Conservation (phyloP, 2,113 vertebrate species). For the Lycaon pictus region DNA sequence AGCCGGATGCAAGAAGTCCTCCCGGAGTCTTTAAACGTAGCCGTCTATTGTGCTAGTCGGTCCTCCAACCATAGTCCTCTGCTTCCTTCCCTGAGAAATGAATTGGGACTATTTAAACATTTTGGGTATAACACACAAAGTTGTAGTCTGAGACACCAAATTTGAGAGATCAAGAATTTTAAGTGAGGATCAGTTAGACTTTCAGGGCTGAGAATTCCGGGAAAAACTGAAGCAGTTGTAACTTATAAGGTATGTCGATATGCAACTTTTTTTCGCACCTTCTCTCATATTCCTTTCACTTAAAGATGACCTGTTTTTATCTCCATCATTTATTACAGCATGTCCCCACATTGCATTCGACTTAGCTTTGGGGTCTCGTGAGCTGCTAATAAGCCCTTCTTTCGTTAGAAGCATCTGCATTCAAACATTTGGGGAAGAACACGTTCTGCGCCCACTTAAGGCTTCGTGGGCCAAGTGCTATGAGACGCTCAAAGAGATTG, state of each 20-base stretch:
- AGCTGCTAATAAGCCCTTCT: neutral
- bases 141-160: neutral
- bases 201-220: neutral
- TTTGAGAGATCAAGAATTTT: neutral
- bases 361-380: neutral
- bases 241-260: neutral
- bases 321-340: neutral
- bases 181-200: neutral
- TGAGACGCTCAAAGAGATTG: neutral
- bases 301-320: neutral
- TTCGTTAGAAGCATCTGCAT: neutral
- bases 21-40: neutral
- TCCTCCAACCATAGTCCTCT: neutral
- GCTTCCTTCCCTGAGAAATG: neutral
- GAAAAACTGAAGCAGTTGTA: neutral
- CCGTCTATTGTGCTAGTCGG: no score
- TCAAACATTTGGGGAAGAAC: neutral
- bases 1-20: accelerated
- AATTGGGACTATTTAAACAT: neutral
- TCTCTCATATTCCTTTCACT: neutral
- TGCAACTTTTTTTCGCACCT: neutral
- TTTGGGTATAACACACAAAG: neutral
- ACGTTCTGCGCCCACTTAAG: accelerated
- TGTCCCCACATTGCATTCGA: neutral
- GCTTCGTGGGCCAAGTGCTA: neutral